Evolutionary conservation across 2,797 vertebrate species (phyloP), one percentile per base, ranked within the genome.

Genomic region (Enteromius anoplus): DNA sequence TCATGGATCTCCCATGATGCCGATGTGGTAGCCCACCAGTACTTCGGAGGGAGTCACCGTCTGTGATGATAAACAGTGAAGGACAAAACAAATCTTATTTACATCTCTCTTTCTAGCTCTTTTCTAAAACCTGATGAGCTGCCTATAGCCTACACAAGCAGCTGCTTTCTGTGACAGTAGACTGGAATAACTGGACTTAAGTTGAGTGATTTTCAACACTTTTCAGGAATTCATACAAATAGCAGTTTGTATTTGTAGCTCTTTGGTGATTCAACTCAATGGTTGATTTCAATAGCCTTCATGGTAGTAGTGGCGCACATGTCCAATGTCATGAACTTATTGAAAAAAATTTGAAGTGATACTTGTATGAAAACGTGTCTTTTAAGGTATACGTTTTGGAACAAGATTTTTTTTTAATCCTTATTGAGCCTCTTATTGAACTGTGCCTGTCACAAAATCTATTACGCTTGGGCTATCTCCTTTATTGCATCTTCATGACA

Each of bases 1-100:
- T 73, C 78, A 81, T 76, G 80, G 85, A 80, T 84, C 87, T 85
- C 84, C 85, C 66, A 75, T 84, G 81, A 84, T 84, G 85, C 58
- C 34, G 29, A 29, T 71, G 80, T 70, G 72, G 81, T 42, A 65
- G 77, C 80, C 77, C 86, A 83, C 84, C 65, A 80, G 71, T 65
- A 72, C 83, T 85, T 86, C 73, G 76, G 87, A 86, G 62, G 69
- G 73, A 85, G 53, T 81, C 83, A 85, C 81, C 65, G 51, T 78
- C 81, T 83, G 65, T 78, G 12, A 23, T 49, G 5, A 69, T 51
- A 82, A 66, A 69, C 65, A 70, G 34, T 23, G 15, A 69, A 69
- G 21, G 19, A 17, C 64, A 53, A 60, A 80, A 47, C 37, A 71
- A 62, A 47, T 60, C 53, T 19, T 83, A 19, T 83, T 78, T 78